Conservation (phyloP, 1,140 invertebrate species). For the Aphelinus atriplicis region DNA sequence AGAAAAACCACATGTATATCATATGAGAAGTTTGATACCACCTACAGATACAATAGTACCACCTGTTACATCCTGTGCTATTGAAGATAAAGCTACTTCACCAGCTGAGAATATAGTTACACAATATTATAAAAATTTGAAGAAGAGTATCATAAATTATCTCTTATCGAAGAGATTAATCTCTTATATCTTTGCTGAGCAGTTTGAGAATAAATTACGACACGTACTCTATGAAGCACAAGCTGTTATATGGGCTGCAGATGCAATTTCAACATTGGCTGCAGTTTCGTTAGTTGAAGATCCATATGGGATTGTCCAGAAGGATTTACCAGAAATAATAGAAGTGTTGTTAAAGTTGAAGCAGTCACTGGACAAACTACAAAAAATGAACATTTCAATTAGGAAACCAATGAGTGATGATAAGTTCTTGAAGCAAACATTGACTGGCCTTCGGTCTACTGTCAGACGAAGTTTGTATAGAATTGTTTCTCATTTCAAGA, state of each 20-base stretch:
- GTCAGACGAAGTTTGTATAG: slow-evolving; percentile 80
- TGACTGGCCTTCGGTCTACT: slow-evolving; percentile 70
- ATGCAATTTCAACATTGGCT: slow-evolving; percentile 75
- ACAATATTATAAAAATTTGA: slow-evolving; percentile 52
- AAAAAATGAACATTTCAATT: slow-evolving; percentile 72
- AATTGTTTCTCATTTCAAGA: slow-evolving; percentile 74
- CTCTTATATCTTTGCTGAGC: slow-evolving; percentile 76
- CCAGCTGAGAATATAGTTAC: slow-evolving; percentile 47
- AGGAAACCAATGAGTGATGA: slow-evolving; percentile 71
- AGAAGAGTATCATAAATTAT: slow-evolving; percentile 52
- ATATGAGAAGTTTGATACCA: slow-evolving; percentile 56
- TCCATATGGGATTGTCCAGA: slow-evolving; percentile 82
- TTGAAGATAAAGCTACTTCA: not conserved
- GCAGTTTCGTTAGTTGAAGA: slow-evolving; percentile 78
- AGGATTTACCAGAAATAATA: slow-evolving; percentile 77
- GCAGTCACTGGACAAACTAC: slow-evolving; percentile 75
- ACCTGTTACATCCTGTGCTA: not conserved
- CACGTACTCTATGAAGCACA: slow-evolving; percentile 74
- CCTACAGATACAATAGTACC: slow-evolving; percentile 11
- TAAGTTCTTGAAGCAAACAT: slow-evolving; percentile 70
- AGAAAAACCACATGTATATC: slow-evolving; percentile 50
- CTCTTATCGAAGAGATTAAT: slow-evolving; percentile 69
- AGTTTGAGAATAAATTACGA: slow-evolving; percentile 73
- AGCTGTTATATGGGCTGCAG: slow-evolving; percentile 75
- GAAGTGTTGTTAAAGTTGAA: slow-evolving; percentile 74